Evolutionary conservation across 1,140 invertebrate species (phyloP), one percentile per base, ranked within the genome.

Genomic region (Orussus abietinus): DNA sequence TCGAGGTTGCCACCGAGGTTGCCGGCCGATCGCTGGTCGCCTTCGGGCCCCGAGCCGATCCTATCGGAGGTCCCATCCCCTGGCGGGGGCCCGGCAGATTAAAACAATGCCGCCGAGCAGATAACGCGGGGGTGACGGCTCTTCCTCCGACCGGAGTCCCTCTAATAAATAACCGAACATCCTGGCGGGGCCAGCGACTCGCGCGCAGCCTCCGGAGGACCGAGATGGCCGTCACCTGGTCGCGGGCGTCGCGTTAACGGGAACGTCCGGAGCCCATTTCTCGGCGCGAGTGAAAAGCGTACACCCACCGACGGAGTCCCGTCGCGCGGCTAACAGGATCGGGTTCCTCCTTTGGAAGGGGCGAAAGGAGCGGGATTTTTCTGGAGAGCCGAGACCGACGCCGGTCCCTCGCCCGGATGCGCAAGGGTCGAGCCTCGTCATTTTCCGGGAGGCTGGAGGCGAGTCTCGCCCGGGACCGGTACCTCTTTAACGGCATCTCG

Each of bases 281-380:
- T n/a, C 33, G 42, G 15, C 15, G 28, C 22, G 26, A 29, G n/a
- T 26, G 35, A 32, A 38, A 26, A 41, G n/a, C n/a, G n/a, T n/a
- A n/a, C n/a, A n/a, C n/a, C n/a, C n/a, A n/a, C n/a, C n/a, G n/a
- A n/a, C n/a, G n/a, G n/a, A n/a, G 45, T 42, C 55, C 59, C 44
- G 45, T 57, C 61, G 59, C 60, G 59, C 57, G 55, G 62, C 59
- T 65, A 70, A 69, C 62, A 67, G 62, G 67, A 72, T 72, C 69
- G 66, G 51, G 59, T 69, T 70, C 62, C 66, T 49, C 52, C 52
- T 53, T 55, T 60, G 52, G 57, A 58, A 64, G n/a, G 6, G 22
- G 22, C n/a, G n/a, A 42, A 53, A 54, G 51, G 48, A 53, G 47
- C 17, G 32, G n/a, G 21, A 42, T n/a, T 5, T n/a, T n/a, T 9